Evolutionary conservation across 2,113 vertebrate genomes (phyloP), one percentile per base, ranked within the genome.

Genomic region (Passer montanus): DNA sequence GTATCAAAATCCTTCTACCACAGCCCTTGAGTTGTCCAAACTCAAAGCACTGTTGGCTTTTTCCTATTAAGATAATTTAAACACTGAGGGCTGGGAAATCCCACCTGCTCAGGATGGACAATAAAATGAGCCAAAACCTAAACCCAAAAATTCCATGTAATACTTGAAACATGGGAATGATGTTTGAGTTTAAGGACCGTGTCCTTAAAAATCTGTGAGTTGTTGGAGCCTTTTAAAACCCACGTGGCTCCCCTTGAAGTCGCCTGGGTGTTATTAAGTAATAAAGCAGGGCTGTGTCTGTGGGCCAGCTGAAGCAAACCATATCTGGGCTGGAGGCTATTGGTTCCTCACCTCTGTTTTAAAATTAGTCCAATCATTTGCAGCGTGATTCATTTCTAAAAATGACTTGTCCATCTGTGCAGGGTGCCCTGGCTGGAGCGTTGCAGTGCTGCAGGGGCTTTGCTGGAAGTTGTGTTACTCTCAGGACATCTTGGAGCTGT

Each of bases 261-360:
- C 60, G 78, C 81, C 70, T 41, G 17, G 88, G 50, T 80, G 72
- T 83, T 67, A 13, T 37, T 55, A 76, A 88, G 68, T 16, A 46
- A 62, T 70, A 46, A 78, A 86, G 59, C 78, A 19, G 11, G 11
- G 31, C 24, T 0, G 46, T 84, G 92, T 93, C 92, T 89, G 88
- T 84, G 44, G 89, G 91, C 94, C 95, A 86, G 81, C 94, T 92
- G 94, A 96, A 86, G 78, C 94, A 83, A 90, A 83, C 93, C 73
- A 10, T 96, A 89, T 89, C 95, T 92, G 95, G 94, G 86, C 93
- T 89, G 83, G 58, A 86, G 94, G 93, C 89, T 90, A 90, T 92
- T 88, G 91, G 91, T 93, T 95, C 93, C 94, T 96, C 96, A 97
- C 95, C 95, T 95, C 95, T 87, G 96, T 75, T 93, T 96, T 96